These are phyloP conservation scores for Callopanchax toddi DNA, from an alignment of 2,113 vertebrate species.

Conservation along the genomic window DNA sequence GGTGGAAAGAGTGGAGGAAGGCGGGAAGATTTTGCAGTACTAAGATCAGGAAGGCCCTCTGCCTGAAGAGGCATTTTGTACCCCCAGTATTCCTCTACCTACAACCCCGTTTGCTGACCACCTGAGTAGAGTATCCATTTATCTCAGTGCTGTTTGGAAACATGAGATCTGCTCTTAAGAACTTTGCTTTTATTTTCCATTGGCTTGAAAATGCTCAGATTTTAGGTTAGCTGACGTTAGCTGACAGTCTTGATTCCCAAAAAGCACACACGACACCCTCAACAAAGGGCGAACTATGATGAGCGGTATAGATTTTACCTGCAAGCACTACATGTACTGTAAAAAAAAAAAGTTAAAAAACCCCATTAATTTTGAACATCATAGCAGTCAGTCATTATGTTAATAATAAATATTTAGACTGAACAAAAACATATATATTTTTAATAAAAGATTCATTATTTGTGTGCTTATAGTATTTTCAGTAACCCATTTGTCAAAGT, in stretches of 20 bases:
- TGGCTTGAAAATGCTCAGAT: constrained; percentile 72
- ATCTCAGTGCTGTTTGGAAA: constrained; percentile 77
- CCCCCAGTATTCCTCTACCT: constrained; percentile 50
- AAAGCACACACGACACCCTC: constrained; percentile 71
- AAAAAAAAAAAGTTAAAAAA: too few species aligned
- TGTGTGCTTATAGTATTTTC: too few species aligned
- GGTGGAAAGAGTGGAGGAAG: constrained; percentile 29
- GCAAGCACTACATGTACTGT: constrained; percentile 72
- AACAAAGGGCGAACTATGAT: constrained; percentile 74
- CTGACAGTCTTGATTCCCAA: constrained; percentile 69
- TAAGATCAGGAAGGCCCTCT: constrained; percentile 57
- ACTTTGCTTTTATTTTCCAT: constrained; percentile 44
- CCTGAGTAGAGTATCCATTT: too few species aligned
- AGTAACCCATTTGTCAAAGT: too few species aligned
- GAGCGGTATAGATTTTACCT: constrained; percentile 72
- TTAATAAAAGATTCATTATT: too few species aligned
- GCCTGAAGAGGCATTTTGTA: constrained; percentile 66
- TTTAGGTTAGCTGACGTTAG: constrained; percentile 75
- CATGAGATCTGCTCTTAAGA: constrained; percentile 68
- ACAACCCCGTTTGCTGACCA: constrained; percentile 33
- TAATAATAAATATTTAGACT: too few species aligned
- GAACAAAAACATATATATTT: too few species aligned
- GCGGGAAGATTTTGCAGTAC: constrained; percentile 34
- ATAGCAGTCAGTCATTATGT: too few species aligned
- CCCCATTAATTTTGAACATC: too few species aligned